phyloP scores from a whole-genome alignment of 1,140 invertebrate species.

The Heliconius congener region DNA sequence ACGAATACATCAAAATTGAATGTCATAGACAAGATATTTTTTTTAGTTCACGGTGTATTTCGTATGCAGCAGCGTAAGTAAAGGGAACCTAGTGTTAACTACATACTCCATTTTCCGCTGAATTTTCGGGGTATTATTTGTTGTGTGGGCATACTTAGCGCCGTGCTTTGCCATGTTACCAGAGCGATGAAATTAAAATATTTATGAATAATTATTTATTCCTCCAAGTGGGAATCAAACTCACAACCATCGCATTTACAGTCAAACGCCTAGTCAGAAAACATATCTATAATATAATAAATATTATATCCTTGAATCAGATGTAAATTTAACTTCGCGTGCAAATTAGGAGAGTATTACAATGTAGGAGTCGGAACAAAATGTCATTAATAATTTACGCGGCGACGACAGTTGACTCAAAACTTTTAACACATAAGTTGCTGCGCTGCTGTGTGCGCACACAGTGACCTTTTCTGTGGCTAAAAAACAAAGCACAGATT shows the following conservation, averaged over 20 bases:
- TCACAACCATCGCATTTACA: background rate
- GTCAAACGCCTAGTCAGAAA: background rate
- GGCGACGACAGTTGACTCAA: constrained; percentile 45
- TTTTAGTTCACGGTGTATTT: too few species aligned
- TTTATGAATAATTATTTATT: too few species aligned
- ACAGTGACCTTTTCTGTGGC: constrained; percentile 67
- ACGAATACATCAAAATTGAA: background rate
- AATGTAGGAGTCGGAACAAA: constrained; percentile 43
- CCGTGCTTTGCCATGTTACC: too few species aligned
- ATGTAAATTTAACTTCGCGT: constrained; percentile 3
- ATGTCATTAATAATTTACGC: constrained; percentile 70
- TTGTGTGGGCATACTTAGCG: too few species aligned
- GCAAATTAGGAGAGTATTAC: constrained; percentile 14
- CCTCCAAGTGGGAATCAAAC: too few species aligned
- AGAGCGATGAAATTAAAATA: too few species aligned
- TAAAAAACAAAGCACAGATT: constrained; percentile 74
- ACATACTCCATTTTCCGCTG: too few species aligned
- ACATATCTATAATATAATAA: background rate
- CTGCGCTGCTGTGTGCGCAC: constrained; percentile 32
- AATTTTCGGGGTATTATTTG: too few species aligned
- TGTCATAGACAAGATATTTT: background rate
- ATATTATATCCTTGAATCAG: background rate
- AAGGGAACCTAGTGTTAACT: too few species aligned
- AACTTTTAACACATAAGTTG: constrained; percentile 71
- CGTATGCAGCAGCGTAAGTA: too few species aligned